A percentile compares a stretch with the other conserved stretches of the same genome.
phyloP scores from a whole-genome alignment of 2,797 vertebrate species.

The Remorina albescens region DNA sequence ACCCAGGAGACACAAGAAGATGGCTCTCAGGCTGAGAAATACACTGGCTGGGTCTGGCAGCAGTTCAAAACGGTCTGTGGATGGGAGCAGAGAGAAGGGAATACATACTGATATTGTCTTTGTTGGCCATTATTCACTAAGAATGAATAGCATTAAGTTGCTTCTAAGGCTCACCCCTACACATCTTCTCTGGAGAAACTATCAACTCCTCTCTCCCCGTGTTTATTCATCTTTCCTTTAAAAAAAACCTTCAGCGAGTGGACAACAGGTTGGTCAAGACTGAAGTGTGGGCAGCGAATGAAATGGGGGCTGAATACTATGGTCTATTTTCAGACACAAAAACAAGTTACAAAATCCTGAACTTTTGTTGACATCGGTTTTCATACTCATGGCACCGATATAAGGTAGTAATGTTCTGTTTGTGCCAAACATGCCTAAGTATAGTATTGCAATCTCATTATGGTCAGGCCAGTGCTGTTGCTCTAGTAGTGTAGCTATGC shows the following conservation, averaged over 20 bases:
- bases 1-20: conserved; percentile 52
- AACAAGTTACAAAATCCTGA: conserved; percentile 57
- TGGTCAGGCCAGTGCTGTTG: conserved; percentile 68
- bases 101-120: conserved; percentile 75
- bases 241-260: conserved; percentile 71
- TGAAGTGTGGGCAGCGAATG: conserved; percentile 8
- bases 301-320: conserved; percentile 10
- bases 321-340: conserved; percentile 49
- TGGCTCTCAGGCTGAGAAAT: conserved; percentile 56
- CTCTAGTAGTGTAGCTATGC: conserved; percentile 63
- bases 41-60: conserved; percentile 53
- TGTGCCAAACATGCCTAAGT: conserved; percentile 74
- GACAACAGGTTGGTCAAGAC: conserved; percentile 42
- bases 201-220: conserved; percentile 19
- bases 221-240: conserved; percentile 61
- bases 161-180: conserved; percentile 46
- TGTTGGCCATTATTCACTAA: conserved; percentile 71
- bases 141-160: conserved; percentile 76
- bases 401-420: conserved; percentile 73
- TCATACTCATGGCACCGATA: conserved; percentile 50
- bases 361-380: conserved; percentile 67
- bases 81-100: conserved; percentile 54
- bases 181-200: conserved; percentile 39
- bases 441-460: conserved; percentile 81
- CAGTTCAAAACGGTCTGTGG: conserved; percentile 59